phyloP scores from a whole-genome alignment of 2,113 vertebrate species.

The Gallinago media region DNA sequence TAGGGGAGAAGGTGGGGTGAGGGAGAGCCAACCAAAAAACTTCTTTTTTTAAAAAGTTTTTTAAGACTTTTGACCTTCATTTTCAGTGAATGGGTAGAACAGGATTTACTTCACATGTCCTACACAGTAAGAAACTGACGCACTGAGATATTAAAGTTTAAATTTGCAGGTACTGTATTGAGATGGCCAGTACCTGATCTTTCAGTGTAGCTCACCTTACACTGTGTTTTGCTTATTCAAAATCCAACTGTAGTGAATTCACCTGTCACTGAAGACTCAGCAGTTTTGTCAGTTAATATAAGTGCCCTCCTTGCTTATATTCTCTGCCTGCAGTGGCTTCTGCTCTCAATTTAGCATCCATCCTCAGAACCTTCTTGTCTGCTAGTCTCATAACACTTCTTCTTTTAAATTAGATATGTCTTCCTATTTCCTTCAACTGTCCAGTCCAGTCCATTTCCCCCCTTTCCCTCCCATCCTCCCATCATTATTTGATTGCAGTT shows the following conservation, averaged over 20 bases:
- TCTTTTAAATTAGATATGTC: neutral
- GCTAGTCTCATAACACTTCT: neutral
- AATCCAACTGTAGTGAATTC: neutral
- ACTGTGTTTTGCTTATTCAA: rapidly evolving
- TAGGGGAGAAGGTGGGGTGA: no score
- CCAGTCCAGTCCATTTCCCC: neutral
- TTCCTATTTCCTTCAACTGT: neutral
- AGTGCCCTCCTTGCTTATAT: neutral
- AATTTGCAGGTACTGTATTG: neutral
- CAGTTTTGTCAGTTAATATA: neutral
- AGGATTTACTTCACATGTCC: neutral
- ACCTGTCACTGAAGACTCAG: neutral
- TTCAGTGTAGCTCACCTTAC: neutral
- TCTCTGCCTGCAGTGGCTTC: neutral
- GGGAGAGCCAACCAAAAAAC: neutral
- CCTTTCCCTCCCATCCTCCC: neutral
- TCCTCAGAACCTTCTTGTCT: neutral
- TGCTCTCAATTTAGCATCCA: neutral
- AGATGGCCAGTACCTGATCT: neutral
- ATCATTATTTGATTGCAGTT: neutral
- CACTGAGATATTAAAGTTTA: neutral
- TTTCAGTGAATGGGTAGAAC: neutral
- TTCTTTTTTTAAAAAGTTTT: neutral
- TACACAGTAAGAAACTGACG: neutral
- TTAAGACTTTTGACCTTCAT: rapidly evolving